Percentiles rank a stretch among this genome's conserved stretches.
Evolutionary conservation across 1,140 invertebrate species (phyloP).

Genomic region (Drosophila persimilis): DNA sequence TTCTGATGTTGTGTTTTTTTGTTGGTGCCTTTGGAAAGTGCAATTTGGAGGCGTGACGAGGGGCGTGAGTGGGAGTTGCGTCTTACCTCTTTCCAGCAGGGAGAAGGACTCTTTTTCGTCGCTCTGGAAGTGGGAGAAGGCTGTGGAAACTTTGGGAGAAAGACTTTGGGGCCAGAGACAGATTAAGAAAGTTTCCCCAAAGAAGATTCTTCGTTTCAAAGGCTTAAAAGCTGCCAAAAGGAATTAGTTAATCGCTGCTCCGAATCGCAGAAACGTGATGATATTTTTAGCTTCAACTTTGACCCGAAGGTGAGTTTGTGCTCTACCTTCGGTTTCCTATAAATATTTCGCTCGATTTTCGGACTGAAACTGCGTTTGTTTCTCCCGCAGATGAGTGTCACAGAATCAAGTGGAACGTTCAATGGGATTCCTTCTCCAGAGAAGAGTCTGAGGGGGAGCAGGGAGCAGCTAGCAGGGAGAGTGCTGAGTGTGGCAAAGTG

Average conservation of each 20-base stretch:
- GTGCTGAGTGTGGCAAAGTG: conserved; percentile 57
- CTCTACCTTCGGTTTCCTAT: too few species aligned
- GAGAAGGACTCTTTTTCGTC: too few species aligned
- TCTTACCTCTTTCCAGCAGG: too few species aligned
- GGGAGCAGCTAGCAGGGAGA: conserved; percentile 3
- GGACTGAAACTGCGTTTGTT: neutral
- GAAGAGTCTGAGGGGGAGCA: neutral
- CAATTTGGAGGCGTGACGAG: conserved; percentile 64
- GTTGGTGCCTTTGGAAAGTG: conserved; percentile 25
- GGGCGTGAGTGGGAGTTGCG: neutral
- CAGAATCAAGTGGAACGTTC: conserved; percentile 14
- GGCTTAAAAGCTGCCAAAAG: conserved; percentile 23
- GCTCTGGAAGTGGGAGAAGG: too few species aligned
- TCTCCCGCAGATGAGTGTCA: neutral
- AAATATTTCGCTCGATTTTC: too few species aligned
- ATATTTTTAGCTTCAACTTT: conserved; percentile 21
- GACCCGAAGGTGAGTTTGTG: neutral
- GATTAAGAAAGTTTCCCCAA: conserved; percentile 4
- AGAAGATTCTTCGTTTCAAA: conserved; percentile 11
- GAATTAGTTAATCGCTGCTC: conserved; percentile 55
- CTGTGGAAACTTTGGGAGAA: too few species aligned
- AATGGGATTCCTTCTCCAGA: neutral
- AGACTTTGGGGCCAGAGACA: conserved; percentile 32
- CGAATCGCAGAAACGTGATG: conserved; percentile 44
- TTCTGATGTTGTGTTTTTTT: conserved; percentile 10